Conservation (phyloP, 2,113 vertebrate species). For the Podarcis cretensis region DNA sequence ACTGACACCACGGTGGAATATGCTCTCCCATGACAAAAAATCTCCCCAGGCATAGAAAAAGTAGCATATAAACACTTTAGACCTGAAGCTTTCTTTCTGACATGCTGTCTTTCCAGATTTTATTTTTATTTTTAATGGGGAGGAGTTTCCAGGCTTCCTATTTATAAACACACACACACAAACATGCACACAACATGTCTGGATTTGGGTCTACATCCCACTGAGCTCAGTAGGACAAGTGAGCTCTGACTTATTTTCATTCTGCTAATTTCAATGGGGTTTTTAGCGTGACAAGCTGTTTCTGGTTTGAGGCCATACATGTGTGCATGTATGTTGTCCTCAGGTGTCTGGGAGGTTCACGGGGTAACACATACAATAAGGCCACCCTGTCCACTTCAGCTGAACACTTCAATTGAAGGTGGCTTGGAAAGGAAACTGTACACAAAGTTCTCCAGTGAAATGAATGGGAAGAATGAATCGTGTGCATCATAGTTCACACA, state of each 20-base stretch:
- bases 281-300: not conserved
- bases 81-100: not conserved
- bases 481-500: too few relatives aligned
- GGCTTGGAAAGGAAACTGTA: too few relatives aligned
- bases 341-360: too few relatives aligned
- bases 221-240: too few relatives aligned
- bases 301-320: not conserved
- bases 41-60: not conserved
- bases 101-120: not conserved
- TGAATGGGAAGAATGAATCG: too few relatives aligned
- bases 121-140: not conserved
- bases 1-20: not conserved
- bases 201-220: too few relatives aligned
- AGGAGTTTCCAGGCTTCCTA: not conserved
- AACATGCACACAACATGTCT: not conserved
- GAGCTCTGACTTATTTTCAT: too few relatives aligned
- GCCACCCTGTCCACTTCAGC: too few relatives aligned
- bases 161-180: not conserved
- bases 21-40: not conserved
- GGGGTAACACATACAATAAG: too few relatives aligned
- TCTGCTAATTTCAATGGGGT: too few relatives aligned
- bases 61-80: not conserved
- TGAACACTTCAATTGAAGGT: too few relatives aligned
- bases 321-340: not conserved
- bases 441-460: too few relatives aligned